Percentiles rank a stretch among this genome's conserved stretches.
phyloP scores from a whole-genome alignment of 2,797 vertebrate genomes.

The Parotocinclus haroldoi region DNA sequence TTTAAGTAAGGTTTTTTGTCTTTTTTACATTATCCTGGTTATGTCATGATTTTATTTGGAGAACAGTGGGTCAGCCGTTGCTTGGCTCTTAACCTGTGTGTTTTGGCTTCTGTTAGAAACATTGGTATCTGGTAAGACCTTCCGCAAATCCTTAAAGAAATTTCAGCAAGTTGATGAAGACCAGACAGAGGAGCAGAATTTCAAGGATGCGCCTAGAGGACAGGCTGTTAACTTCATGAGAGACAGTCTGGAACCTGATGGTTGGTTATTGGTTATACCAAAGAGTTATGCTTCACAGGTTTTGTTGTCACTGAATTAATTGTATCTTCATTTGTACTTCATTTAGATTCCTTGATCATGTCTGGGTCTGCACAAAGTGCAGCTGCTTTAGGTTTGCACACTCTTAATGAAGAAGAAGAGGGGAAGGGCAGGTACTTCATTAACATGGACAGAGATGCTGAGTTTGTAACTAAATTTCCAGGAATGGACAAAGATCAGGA shows the following conservation, averaged over 20 bases:
- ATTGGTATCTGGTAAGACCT: slow-evolving; percentile 52
- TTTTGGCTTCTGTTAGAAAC: too few relatives aligned
- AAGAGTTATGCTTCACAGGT: not conserved
- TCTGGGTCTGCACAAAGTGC: slow-evolving; percentile 60
- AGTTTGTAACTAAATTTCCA: slow-evolving; percentile 80
- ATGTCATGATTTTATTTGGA: too few relatives aligned
- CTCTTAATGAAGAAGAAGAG: slow-evolving; percentile 81
- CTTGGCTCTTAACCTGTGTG: too few relatives aligned
- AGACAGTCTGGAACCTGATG: slow-evolving; percentile 75
- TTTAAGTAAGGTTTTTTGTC: too few relatives aligned
- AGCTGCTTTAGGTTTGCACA: slow-evolving; percentile 60
- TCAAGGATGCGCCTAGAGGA: slow-evolving; percentile 49
- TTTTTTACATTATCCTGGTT: too few relatives aligned
- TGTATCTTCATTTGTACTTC: not conserved
- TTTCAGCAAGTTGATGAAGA: slow-evolving; percentile 67
- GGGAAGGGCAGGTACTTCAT: slow-evolving; percentile 85
- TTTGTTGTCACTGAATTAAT: not conserved
- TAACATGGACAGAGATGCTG: slow-evolving; percentile 75
- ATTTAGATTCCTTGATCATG: slow-evolving; percentile 62
- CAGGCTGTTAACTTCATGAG: slow-evolving; percentile 60
- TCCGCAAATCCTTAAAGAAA: slow-evolving; percentile 69
- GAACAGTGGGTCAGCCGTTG: too few relatives aligned
- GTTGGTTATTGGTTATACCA: slow-evolving; percentile 60
- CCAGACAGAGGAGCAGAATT: slow-evolving; percentile 19
- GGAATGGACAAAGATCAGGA: slow-evolving; percentile 84